These are phyloP conservation scores for Limnephilus rhombicus DNA, from an alignment of 2,888 invertebrate species.

Conservation along the genomic window DNA sequence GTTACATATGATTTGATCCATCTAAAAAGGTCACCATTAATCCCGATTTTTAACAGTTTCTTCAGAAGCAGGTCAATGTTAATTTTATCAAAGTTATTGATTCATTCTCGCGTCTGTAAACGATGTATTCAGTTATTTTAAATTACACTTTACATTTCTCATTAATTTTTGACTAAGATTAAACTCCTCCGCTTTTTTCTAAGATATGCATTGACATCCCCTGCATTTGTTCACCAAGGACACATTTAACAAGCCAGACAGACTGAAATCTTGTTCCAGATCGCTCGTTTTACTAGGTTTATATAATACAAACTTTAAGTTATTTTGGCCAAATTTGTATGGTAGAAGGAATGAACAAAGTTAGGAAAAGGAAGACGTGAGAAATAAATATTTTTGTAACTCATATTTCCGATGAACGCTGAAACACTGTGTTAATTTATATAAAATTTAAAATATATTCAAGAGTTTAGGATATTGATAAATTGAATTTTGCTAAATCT, in stretches of 20 bases:
- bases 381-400: background rate
- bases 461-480: background rate
- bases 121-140: too few relatives aligned
- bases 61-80: too few relatives aligned
- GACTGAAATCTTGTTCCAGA: background rate
- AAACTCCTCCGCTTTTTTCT: background rate
- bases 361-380: background rate
- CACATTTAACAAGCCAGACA: constrained; percentile 20
- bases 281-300: background rate
- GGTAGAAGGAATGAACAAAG: background rate
- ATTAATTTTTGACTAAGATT: background rate
- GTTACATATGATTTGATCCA: too few relatives aligned
- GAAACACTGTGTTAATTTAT: too few relatives aligned
- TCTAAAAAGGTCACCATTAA: too few relatives aligned
- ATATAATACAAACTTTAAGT: background rate
- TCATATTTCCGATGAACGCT: too few relatives aligned
- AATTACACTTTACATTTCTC: too few relatives aligned
- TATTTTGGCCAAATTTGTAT: background rate
- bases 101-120: too few relatives aligned
- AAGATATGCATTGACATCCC: background rate
- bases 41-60: too few relatives aligned
- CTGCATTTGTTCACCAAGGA: constrained; percentile 9
- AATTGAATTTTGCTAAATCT: too few relatives aligned
- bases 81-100: too few relatives aligned
- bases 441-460: background rate